A percentile compares a stretch with the other conserved stretches of the same genome.
phyloP scores from a whole-genome alignment of 2,888 invertebrate species.

The Helleia helle region DNA sequence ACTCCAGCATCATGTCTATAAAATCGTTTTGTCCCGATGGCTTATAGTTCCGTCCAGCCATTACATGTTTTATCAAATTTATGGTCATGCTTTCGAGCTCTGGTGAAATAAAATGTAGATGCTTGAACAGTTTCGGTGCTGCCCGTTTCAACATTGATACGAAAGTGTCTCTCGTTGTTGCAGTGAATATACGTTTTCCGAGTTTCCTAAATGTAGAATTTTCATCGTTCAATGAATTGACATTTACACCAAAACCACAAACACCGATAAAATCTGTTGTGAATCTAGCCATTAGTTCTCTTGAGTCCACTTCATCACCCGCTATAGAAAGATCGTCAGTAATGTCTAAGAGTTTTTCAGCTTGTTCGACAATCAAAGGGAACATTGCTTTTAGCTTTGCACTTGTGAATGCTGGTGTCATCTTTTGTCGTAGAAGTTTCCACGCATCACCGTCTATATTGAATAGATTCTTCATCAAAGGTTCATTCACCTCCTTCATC shows the following conservation, averaged over 20 bases:
- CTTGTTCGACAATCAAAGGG: constrained; percentile 43
- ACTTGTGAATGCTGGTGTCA: constrained; percentile 49
- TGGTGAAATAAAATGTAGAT: constrained; percentile 22
- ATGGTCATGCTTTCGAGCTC: constrained; percentile 22
- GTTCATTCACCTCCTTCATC: constrained; percentile 21
- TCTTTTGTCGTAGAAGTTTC: constrained; percentile 43
- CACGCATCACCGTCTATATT: constrained; percentile 44
- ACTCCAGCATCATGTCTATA: constrained; percentile 31
- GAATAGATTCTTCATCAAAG: constrained; percentile 38
- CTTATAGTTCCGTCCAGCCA: constrained; percentile 36
- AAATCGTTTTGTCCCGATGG: constrained; percentile 36
- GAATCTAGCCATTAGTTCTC: constrained; percentile 36
- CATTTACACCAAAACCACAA: constrained; percentile 36
- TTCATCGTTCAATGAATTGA: constrained; percentile 31
- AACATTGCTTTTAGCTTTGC: constrained; percentile 52
- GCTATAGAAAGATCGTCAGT: constrained; percentile 18
- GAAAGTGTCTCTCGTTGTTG: neutral
- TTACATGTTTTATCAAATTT: constrained; percentile 31
- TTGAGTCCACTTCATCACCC: constrained; percentile 23
- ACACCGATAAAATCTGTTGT: constrained; percentile 40
- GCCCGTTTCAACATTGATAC: neutral
- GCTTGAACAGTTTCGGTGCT: constrained; percentile 29
- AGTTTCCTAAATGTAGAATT: constrained; percentile 31
- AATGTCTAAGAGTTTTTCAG: constrained; percentile 33
- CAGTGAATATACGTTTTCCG: constrained; percentile 22